phyloP scores from a whole-genome alignment of 2,113 vertebrate genomes.

The Cebus imitator region DNA sequence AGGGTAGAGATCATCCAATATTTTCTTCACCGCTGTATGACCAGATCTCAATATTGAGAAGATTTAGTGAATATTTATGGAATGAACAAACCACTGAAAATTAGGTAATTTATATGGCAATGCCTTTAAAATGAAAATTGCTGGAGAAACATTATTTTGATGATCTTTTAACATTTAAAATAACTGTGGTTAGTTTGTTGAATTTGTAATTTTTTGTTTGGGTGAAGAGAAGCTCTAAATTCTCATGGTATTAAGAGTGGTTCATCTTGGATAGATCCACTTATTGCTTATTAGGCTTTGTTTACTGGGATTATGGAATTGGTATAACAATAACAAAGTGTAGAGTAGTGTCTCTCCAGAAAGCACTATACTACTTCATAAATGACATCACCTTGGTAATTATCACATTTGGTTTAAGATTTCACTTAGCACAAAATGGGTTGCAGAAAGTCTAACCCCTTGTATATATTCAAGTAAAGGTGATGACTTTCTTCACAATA shows the following conservation, averaged over 20 bases:
- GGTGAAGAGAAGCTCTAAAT: slow-evolving; percentile 28
- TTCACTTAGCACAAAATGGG: slow-evolving; percentile 60
- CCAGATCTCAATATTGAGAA: not conserved
- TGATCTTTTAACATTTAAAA: slow-evolving; percentile 47
- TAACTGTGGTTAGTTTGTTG: slow-evolving; percentile 27
- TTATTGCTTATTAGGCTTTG: slow-evolving; percentile 45
- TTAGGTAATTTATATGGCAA: slow-evolving; percentile 45
- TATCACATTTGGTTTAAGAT: slow-evolving; percentile 64
- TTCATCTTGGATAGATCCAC: not conserved
- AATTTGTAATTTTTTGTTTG: slow-evolving; percentile 42
- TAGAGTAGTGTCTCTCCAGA: slow-evolving; percentile 20
- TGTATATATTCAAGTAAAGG: slow-evolving; percentile 65
- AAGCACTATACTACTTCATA: slow-evolving; percentile 53
- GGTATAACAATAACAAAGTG: slow-evolving; percentile 20
- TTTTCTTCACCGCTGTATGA: slow-evolving; percentile 13
- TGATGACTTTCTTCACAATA: slow-evolving; percentile 71
- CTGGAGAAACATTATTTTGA: slow-evolving; percentile 51
- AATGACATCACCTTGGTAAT: slow-evolving; percentile 67
- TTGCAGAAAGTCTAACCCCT: slow-evolving; percentile 45
- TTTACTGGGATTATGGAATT: slow-evolving; percentile 49
- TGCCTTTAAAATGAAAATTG: slow-evolving; percentile 55
- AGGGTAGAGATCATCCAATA: not conserved
- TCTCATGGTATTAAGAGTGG: slow-evolving; percentile 13
- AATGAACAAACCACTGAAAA: slow-evolving; percentile 39
- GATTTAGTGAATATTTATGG: slow-evolving; percentile 44